phyloP scores from a whole-genome alignment of 2,888 invertebrate species.

The Blastobasis lacticolella region DNA sequence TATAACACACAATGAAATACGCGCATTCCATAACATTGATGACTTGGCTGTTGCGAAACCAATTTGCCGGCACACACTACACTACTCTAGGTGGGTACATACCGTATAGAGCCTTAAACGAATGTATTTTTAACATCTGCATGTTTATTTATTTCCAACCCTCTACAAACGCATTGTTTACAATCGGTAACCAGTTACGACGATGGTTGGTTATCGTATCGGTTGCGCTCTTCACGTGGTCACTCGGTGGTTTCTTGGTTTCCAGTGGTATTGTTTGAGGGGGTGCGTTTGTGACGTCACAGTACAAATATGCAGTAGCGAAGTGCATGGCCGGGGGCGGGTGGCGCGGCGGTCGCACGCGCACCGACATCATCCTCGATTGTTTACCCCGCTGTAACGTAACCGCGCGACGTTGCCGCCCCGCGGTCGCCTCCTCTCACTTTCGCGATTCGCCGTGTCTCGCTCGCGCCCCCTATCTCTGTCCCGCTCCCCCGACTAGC shows the following conservation, averaged over 20 bases:
- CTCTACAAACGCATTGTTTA: too few relatives aligned
- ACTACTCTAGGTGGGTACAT: too few relatives aligned
- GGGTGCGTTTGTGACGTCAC: constrained; percentile 43
- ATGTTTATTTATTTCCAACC: too few relatives aligned
- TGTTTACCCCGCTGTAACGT: constrained; percentile 70
- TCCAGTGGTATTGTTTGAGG: too few relatives aligned
- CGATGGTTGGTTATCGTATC: too few relatives aligned
- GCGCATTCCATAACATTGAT: constrained; percentile 42
- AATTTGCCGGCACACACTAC: too few relatives aligned
- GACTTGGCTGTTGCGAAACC: constrained; percentile 9
- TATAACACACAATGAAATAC: constrained; percentile 33
- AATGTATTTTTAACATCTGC: too few relatives aligned
- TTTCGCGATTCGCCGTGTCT: constrained; percentile 54
- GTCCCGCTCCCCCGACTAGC: constrained; percentile 57
- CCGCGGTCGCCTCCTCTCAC: constrained; percentile 67
- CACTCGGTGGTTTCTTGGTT: too few relatives aligned
- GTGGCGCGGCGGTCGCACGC: constrained; percentile 46
- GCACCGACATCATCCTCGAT: constrained; percentile 56
- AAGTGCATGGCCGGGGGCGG: constrained; percentile 53
- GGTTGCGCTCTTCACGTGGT: too few relatives aligned
- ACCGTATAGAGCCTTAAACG: too few relatives aligned
- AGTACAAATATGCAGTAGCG: constrained; percentile 58
- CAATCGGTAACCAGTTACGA: too few relatives aligned
- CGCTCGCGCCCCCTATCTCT: constrained; percentile 28
- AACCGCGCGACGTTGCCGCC: constrained; percentile 63